Percentiles rank a stretch among this genome's conserved stretches.
Evolutionary conservation across 2,888 invertebrate species (phyloP).

Genomic region (Chymomyza caudatula): DNA sequence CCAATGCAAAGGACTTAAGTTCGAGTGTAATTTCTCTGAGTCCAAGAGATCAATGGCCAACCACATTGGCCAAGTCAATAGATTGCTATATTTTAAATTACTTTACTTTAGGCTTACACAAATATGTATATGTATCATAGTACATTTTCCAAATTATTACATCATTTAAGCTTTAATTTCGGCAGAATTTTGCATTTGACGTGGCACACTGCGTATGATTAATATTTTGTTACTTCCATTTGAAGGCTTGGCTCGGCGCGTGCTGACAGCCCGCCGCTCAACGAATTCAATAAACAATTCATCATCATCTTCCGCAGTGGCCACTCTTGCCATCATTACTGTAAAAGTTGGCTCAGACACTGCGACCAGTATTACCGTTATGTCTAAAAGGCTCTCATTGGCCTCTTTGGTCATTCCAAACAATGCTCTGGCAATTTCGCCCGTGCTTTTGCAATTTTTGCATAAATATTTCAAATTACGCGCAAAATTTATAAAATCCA

Average conservation of each 20-base stretch:
- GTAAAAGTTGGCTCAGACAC: too few relatives aligned
- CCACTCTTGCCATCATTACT: background rate
- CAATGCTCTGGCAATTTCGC: background rate
- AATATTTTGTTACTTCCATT: conserved; percentile 56
- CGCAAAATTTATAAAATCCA: conserved; percentile 31
- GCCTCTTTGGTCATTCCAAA: background rate
- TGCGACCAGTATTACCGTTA: background rate
- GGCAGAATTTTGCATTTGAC: background rate
- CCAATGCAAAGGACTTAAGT: conserved; percentile 41
- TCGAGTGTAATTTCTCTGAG: background rate
- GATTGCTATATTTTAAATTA: conserved; percentile 31
- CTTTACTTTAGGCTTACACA: background rate
- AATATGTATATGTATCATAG: background rate
- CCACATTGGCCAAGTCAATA: conserved; percentile 34
- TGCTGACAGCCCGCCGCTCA: conserved; percentile 7
- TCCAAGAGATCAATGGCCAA: conserved; percentile 29
- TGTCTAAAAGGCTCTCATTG: background rate
- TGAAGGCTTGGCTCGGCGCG: conserved; percentile 6
- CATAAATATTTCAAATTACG: conserved; percentile 46
- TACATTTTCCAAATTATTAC: background rate
- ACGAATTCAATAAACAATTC: conserved; percentile 47
- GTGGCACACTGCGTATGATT: conserved; percentile 57
- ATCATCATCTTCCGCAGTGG: conserved; percentile 30
- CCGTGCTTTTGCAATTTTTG: conserved; percentile 25
- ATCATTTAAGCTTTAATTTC: background rate